Evolutionary conservation across 2,888 invertebrate species (phyloP), one percentile per base, ranked within the genome.

Genomic region (Sinelater perroti): DNA sequence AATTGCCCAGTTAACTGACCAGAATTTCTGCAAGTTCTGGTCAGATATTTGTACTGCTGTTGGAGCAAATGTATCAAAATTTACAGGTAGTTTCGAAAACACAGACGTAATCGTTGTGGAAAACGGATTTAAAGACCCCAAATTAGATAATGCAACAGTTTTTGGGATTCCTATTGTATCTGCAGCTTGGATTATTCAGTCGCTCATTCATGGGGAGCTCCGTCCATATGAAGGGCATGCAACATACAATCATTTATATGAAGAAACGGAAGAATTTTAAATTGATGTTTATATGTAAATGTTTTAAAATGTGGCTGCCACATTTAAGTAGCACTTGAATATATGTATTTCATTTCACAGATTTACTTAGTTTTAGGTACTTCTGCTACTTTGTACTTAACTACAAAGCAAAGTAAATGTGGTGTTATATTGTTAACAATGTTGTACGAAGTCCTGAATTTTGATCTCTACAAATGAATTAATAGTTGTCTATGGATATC

Each of bases 151-250:
- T 55, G 87, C 87, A 0, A 79, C 80, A 50, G 78, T 82, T 46
- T 82, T 84, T 67, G 81, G 79, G 52, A 79, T 86, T n/a, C 87
- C 89, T 0, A 68, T 90, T 0, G 86, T 89, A 0, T 86, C 88
- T 0, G 85, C 87, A 0, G 83, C 83, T 1, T 90, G 89, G 89
- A 79, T 89, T 1, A 81, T 86, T 2, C 88, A 90, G 67, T 85
- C 85, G 65, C 77, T 90, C 28, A 84, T 90, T 57, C 84, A 85
- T 65, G 86, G 86, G 1, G 79, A 80, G 50, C 75, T 55, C 17
- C 50, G 61, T 28, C 18, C 35, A 8, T 63, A 50, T 42, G 51
- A 62, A 24, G 56, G 44, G 8, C 61, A 62, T 40, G 24, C 46
- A 7, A 36, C 45, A 5, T 56, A 56, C 17, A 51, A 45, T 46